phyloP scores from a whole-genome alignment of 2,797 vertebrate genomes.

The Girardinus metallicus region DNA sequence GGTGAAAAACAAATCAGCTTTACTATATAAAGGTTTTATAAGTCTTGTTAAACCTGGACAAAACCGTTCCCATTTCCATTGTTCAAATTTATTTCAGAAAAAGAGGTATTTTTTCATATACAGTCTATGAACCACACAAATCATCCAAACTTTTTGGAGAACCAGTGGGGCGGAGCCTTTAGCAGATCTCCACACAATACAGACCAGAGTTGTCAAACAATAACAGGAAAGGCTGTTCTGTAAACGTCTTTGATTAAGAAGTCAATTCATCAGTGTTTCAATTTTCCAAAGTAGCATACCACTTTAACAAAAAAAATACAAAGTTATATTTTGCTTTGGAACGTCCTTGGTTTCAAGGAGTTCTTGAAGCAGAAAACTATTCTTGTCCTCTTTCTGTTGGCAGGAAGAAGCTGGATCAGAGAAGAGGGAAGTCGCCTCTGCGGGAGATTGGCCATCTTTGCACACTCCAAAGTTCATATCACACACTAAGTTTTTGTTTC shows the following conservation, averaged over 20 bases:
- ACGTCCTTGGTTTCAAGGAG: slow-evolving; percentile 21
- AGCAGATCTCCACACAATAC: slow-evolving; percentile 36
- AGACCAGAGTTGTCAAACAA: slow-evolving; percentile 51
- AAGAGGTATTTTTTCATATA: neutral
- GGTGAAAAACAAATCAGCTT: neutral
- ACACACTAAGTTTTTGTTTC: slow-evolving; percentile 26
- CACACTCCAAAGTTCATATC: slow-evolving; percentile 23
- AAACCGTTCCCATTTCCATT: neutral
- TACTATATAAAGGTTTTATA: neutral
- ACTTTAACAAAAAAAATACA: slow-evolving; percentile 16
- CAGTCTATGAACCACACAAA: slow-evolving; percentile 15
- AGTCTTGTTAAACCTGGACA: neutral
- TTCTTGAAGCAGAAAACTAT: slow-evolving; percentile 29
- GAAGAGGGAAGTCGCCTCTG: slow-evolving; percentile 38
- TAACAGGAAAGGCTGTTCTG: slow-evolving; percentile 59
- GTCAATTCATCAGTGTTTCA: slow-evolving; percentile 16
- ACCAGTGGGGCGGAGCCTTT: slow-evolving; percentile 46
- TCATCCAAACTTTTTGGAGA: slow-evolving; percentile 32
- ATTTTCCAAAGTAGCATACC: slow-evolving; percentile 22
- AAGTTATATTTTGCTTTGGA: slow-evolving; percentile 9
- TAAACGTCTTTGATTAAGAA: slow-evolving; percentile 54
- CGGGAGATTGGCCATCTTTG: slow-evolving; percentile 18
- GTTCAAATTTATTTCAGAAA: neutral
- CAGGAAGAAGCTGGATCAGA: slow-evolving; percentile 27
- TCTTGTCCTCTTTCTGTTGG: slow-evolving; percentile 30